These are phyloP conservation scores for Cassiopea andromeda DNA, from an alignment of 30 jellyfish, hydroid and myxozoan species.

Conservation along the genomic window DNA sequence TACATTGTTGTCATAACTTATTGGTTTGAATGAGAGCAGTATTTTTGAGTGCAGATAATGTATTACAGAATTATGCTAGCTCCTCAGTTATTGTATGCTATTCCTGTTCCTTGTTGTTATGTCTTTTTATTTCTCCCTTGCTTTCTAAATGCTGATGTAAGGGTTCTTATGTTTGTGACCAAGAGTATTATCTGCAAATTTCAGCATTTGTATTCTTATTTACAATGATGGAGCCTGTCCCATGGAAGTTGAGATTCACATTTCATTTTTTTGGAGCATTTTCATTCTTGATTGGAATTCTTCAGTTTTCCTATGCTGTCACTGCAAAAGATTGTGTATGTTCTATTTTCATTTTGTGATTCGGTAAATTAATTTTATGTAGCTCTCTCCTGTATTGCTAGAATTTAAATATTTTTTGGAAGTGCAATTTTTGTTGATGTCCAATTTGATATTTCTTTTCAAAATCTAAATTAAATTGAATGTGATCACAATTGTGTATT, in stretches of 20 bases:
- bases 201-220: slow-evolving; percentile 83
- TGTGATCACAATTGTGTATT: no score
- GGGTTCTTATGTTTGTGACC: no score
- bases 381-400: not conserved
- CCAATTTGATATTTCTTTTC: no score
- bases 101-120: no score
- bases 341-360: not conserved
- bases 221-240: slow-evolving; percentile 99
- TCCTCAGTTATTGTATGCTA: no score
- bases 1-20: not conserved
- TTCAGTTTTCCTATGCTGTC: slow-evolving; percentile 89
- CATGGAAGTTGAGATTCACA: slow-evolving; percentile 91
- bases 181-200: not conserved
- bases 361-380: no score
- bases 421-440: not conserved
- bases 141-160: no score
- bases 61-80: no score
- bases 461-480: no score
- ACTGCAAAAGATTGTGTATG: slow-evolving; percentile 84
- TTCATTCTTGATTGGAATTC: slow-evolving; percentile 85
- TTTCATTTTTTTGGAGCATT: slow-evolving; percentile 96
- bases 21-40: not conserved
- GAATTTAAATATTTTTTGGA: not conserved
- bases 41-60: not conserved
- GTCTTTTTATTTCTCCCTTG: no score